A percentile compares a stretch with the other conserved stretches of the same genome.
Evolutionary conservation across 2,797 vertebrate species (phyloP).

Genomic region (Leptoclinus maculatus): DNA sequence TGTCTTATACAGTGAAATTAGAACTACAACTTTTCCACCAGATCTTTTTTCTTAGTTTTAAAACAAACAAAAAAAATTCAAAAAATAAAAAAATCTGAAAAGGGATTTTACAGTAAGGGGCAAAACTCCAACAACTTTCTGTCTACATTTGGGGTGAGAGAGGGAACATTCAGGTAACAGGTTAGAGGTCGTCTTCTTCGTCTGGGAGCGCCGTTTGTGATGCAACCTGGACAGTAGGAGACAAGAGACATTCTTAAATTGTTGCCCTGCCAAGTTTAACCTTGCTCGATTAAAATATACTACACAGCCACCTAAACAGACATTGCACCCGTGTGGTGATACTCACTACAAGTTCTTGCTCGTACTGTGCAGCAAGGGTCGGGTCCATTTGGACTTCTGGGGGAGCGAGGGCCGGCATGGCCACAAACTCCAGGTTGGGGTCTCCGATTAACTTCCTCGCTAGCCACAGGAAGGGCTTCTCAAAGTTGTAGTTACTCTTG

Average conservation of each 20-base stretch:
- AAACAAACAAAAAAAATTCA: constrained; percentile 81
- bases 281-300: too few relatives aligned
- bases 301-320: background rate
- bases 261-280: too few relatives aligned
- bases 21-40: constrained; percentile 79
- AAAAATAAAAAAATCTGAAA: constrained; percentile 87
- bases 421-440: constrained; percentile 89
- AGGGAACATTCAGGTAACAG: constrained; percentile 65
- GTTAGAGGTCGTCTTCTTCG: constrained; percentile 90
- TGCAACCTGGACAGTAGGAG: constrained; percentile 76
- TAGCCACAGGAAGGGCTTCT: constrained; percentile 90
- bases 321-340: background rate
- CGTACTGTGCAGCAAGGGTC: constrained; percentile 83
- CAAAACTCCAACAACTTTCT: constrained; percentile 72
- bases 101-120: constrained; percentile 85
- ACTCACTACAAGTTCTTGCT: constrained; percentile 87
- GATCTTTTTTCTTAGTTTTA: constrained; percentile 75
- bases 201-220: constrained; percentile 89
- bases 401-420: constrained; percentile 88
- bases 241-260: background rate
- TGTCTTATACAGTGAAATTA: constrained; percentile 83
- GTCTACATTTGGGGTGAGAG: constrained; percentile 51
- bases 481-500: constrained; percentile 91
- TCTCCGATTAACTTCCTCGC: constrained; percentile 88
- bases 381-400: constrained; percentile 89